These are phyloP conservation scores for Amaurobius ferox DNA, from an alignment of 2,888 invertebrate genomes.

Conservation along the genomic window DNA sequence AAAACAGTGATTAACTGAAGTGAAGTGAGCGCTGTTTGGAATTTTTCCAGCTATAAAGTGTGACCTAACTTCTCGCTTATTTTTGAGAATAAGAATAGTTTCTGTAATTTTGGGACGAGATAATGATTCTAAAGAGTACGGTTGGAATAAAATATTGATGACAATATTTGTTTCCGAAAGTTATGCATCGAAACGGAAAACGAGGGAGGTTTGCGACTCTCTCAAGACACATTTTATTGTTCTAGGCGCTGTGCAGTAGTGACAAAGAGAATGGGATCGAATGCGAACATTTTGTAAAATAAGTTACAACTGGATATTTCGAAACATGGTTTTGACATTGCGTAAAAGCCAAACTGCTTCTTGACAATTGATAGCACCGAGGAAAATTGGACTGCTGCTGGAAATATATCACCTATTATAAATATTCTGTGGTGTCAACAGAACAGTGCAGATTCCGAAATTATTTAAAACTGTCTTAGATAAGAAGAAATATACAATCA, in stretches of 20 bases:
- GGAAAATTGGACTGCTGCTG: not conserved
- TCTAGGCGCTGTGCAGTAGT: not conserved
- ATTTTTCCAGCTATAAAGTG: constrained; percentile 53
- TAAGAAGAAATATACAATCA: too few relatives aligned
- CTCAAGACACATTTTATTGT: not conserved
- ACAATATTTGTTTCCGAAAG: constrained; percentile 4
- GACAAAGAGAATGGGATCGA: constrained; percentile 11
- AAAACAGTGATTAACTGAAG: not conserved
- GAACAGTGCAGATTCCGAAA: not conserved
- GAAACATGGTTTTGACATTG: constrained; percentile 1
- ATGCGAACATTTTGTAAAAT: not conserved
- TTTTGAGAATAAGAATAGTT: not conserved
- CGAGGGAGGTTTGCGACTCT: not conserved
- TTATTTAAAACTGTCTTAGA: too few relatives aligned
- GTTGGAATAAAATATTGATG: constrained; percentile 16
- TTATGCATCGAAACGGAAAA: not conserved
- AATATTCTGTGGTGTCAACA: not conserved
- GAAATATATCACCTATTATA: not conserved
- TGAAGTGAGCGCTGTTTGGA: constrained; percentile 23
- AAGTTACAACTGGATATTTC: constrained; percentile 3
- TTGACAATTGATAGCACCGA: not conserved
- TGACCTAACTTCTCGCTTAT: constrained; percentile 25
- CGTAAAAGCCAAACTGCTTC: constrained; percentile 1
- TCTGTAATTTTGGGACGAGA: not conserved
- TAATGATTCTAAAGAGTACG: not conserved